Percentiles rank a stretch among this genome's conserved stretches.
phyloP scores from a whole-genome alignment of 2,888 invertebrate species.

The Tipula unca region DNA sequence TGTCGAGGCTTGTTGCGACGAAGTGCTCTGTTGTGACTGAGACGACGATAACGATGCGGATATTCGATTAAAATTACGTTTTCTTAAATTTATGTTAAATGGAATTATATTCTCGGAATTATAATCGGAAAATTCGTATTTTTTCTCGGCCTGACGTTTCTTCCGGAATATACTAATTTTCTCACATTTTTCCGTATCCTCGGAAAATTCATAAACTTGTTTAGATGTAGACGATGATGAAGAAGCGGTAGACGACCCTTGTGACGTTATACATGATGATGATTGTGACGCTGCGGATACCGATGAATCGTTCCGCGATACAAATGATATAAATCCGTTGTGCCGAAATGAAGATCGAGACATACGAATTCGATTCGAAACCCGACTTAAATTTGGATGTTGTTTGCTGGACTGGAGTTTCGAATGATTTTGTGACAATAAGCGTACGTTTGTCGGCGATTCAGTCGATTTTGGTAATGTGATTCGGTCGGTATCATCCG shows the following conservation, averaged over 20 bases:
- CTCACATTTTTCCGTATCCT: constrained; percentile 75
- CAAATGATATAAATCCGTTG: neutral
- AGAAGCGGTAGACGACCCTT: neutral
- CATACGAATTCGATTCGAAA: neutral
- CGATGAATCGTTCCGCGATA: neutral
- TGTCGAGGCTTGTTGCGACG: constrained; percentile 24
- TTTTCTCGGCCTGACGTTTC: constrained; percentile 79
- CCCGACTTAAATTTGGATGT: neutral
- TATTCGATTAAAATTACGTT: constrained; percentile 29
- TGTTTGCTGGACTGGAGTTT: neutral
- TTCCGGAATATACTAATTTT: constrained; percentile 80
- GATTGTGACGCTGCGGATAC: neutral
- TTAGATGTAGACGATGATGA: constrained; percentile 24
- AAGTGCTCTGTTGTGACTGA: constrained; percentile 21
- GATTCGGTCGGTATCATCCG: constrained; percentile 43
- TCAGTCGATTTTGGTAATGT: constrained; percentile 36
- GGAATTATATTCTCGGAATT: constrained; percentile 54
- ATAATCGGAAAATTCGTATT: constrained; percentile 84
- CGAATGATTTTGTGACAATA: neutral
- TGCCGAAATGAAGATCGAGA: neutral
- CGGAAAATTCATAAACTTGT: constrained; percentile 77
- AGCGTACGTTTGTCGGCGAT: neutral
- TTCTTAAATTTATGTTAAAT: constrained; percentile 32
- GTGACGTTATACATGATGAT: neutral
- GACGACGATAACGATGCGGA: constrained; percentile 19